These are phyloP conservation scores for Proisotoma minuta DNA, from an alignment of 2,888 invertebrate species.

Conservation along the genomic window DNA sequence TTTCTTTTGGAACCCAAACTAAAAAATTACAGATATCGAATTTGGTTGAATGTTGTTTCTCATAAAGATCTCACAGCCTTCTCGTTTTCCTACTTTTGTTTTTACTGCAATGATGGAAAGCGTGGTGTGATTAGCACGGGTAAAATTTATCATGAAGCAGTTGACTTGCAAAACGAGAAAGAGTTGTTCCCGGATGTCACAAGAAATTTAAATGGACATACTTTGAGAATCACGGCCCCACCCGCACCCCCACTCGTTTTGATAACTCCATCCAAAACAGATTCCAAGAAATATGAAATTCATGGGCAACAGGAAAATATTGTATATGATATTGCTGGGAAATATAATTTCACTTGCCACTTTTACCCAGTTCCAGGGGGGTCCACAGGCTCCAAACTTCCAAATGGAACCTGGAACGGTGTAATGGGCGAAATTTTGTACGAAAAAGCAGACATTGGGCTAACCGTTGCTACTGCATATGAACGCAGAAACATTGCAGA, in stretches of 20 bases:
- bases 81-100: conserved; percentile 25
- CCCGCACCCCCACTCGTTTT: conserved; percentile 40
- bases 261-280: conserved; percentile 23
- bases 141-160: not conserved
- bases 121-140: conserved; percentile 9
- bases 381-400: conserved; percentile 32
- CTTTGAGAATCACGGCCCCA: conserved; percentile 35
- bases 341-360: conserved; percentile 37
- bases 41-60: conserved; percentile 14
- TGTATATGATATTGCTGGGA: conserved; percentile 25
- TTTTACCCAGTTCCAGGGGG: conserved; percentile 35
- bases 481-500: conserved; percentile 38
- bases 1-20: conserved; percentile 24
- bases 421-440: conserved; percentile 42
- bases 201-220: conserved; percentile 31
- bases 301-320: conserved; percentile 41
- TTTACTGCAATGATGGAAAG: conserved; percentile 33
- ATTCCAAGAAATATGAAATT: conserved; percentile 28
- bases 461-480: conserved; percentile 38
- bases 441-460: conserved; percentile 39
- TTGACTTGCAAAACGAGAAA: not conserved
- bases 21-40: conserved; percentile 34
- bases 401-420: conserved; percentile 44
- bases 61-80: not conserved
- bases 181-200: conserved; percentile 40